Evolutionary conservation across 2,113 vertebrate species (phyloP).

Genomic region (Murina feae): DNA sequence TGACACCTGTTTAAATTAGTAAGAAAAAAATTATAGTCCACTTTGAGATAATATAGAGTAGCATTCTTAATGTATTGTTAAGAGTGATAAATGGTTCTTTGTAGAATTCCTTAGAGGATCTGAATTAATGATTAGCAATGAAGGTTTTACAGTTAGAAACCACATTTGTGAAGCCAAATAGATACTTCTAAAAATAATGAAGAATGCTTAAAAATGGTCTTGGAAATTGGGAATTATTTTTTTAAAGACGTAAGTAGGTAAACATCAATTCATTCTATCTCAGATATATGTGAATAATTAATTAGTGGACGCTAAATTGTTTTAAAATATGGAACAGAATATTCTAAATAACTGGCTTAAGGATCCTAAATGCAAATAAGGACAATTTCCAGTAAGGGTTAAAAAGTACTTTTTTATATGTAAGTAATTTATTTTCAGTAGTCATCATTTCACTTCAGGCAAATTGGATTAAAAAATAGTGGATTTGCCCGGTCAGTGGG

Average conservation of each 20-base stretch:
- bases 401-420: neutral
- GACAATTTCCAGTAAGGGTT: neutral
- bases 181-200: constrained; percentile 30
- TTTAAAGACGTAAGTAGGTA: constrained; percentile 4
- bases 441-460: constrained; percentile 25
- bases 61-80: neutral
- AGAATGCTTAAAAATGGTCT: neutral
- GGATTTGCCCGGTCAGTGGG: no score
- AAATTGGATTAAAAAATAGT: neutral
- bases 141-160: constrained; percentile 22
- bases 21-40: neutral
- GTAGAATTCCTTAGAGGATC: neutral
- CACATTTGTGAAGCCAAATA: constrained; percentile 20
- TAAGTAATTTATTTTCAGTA: neutral
- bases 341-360: neutral
- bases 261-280: neutral
- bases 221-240: constrained; percentile 41
- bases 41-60: constrained; percentile 14
- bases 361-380: constrained; percentile 16
- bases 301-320: neutral
- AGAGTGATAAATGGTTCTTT: neutral
- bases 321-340: neutral
- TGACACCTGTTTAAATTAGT: neutral
- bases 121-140: constrained; percentile 12
- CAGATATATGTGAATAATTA: constrained; percentile 17